Conservation (phyloP, 2,113 vertebrate species). For the Gymnarchus niloticus region DNA sequence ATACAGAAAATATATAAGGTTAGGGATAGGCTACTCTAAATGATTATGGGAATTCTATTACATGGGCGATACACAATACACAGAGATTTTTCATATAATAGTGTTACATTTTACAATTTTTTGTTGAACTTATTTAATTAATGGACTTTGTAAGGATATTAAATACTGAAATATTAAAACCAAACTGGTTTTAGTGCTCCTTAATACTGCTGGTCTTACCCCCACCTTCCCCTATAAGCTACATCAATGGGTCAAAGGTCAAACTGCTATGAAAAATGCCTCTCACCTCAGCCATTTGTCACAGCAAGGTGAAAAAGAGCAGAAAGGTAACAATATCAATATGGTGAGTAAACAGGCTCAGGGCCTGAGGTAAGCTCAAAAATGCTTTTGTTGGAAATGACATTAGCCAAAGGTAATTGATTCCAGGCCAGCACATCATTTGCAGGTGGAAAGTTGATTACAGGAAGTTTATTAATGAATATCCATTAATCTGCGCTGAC, state of each 20-base stretch:
- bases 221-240: not conserved
- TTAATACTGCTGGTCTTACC: not conserved
- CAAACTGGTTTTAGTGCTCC: not conserved
- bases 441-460: conserved; percentile 92
- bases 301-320: conserved; percentile 52
- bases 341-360: not conserved
- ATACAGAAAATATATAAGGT: too few species aligned
- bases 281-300: conserved; percentile 42
- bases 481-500: conserved; percentile 89
- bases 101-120: not conserved
- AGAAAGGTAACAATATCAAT: conserved; percentile 59
- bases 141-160: not conserved
- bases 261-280: conserved; percentile 34
- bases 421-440: conserved; percentile 81
- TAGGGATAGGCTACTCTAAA: not conserved
- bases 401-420: conserved; percentile 89
- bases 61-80: too few species aligned
- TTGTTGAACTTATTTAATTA: not conserved
- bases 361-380: conserved; percentile 60
- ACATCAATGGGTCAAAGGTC: not conserved
- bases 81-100: not conserved
- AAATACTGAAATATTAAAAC: not conserved
- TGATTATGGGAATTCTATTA: not conserved
- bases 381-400: conserved; percentile 77
- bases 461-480: conserved; percentile 93